Evolutionary conservation across 2,888 invertebrate genomes (phyloP).

Genomic region (Drosophila incognita): DNA sequence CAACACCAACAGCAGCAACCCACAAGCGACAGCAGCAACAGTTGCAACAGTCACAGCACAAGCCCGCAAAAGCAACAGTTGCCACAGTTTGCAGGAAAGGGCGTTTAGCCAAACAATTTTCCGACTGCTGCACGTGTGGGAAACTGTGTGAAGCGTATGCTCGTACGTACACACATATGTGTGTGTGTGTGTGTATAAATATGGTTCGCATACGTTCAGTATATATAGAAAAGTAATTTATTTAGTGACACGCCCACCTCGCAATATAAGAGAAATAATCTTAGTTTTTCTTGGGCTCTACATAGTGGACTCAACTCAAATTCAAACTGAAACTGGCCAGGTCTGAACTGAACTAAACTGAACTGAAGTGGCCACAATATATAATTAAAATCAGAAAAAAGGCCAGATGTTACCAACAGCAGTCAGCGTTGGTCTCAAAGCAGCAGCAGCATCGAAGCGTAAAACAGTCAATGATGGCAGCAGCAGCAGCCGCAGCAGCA

Average conservation of each 20-base stretch:
- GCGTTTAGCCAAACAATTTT: conserved; percentile 77
- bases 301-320: conserved; percentile 11
- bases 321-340: conserved; percentile 3
- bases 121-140: conserved; percentile 67
- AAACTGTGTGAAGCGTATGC: conserved; percentile 42
- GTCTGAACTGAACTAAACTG: conserved; percentile 16
- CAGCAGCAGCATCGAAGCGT: conserved; percentile 32
- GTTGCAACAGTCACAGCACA: conserved; percentile 33
- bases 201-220: conserved; percentile 30
- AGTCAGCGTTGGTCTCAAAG: conserved; percentile 14
- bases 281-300: conserved; percentile 66
- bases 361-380: conserved; percentile 76
- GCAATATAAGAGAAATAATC: conserved; percentile 72
- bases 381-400: conserved; percentile 76
- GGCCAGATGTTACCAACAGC: conserved; percentile 65
- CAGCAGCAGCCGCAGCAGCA: conserved; percentile 32
- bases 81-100: conserved; percentile 64
- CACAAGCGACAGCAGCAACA: conserved; percentile 60
- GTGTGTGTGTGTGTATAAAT: conserved; percentile 11
- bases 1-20: conserved; percentile 27
- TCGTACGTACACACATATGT: conserved; percentile 22
- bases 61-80: conserved; percentile 32
- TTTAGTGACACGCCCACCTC: conserved; percentile 76
- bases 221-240: conserved; percentile 79
- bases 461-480: conserved; percentile 55